Percentiles rank a stretch among this genome's conserved stretches.
phyloP scores from a whole-genome alignment of 2,797 vertebrate species.

The Coregonus ussuriensis region DNA sequence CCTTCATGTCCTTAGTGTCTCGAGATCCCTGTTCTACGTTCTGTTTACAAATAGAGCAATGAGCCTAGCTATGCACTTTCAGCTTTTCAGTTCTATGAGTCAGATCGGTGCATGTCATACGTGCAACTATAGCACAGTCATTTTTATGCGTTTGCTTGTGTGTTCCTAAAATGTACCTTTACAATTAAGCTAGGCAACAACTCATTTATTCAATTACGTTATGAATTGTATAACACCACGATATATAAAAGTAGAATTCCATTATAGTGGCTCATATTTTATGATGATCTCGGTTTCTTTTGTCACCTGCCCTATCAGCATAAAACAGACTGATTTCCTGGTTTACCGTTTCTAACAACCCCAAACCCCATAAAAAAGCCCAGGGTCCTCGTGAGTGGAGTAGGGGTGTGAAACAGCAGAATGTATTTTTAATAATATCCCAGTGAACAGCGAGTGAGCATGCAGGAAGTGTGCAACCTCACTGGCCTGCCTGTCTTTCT shows the following conservation, averaged over 20 bases:
- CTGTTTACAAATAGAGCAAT: constrained; percentile 27
- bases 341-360: constrained; percentile 41
- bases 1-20: constrained; percentile 36
- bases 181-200: background rate
- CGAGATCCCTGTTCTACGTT: constrained; percentile 43
- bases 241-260: background rate
- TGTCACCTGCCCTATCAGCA: constrained; percentile 41
- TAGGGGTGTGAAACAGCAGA: constrained; percentile 28
- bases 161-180: background rate
- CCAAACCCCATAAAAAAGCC: constrained; percentile 31
- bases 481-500: constrained; percentile 23
- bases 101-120: background rate
- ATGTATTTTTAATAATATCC: constrained; percentile 61
- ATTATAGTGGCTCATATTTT: constrained; percentile 26
- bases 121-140: background rate
- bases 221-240: background rate
- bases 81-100: constrained; percentile 17
- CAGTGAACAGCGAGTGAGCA: constrained; percentile 33
- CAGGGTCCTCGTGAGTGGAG: constrained; percentile 32
- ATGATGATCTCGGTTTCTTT: constrained; percentile 49
- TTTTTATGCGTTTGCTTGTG: background rate
- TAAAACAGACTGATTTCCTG: constrained; percentile 52
- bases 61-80: constrained; percentile 5
- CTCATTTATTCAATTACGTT: background rate
- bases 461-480: constrained; percentile 48